A percentile compares a stretch with the other conserved stretches of the same genome.
Evolutionary conservation across 1,140 invertebrate species (phyloP).

Genomic region (Sarcophaga bullata): DNA sequence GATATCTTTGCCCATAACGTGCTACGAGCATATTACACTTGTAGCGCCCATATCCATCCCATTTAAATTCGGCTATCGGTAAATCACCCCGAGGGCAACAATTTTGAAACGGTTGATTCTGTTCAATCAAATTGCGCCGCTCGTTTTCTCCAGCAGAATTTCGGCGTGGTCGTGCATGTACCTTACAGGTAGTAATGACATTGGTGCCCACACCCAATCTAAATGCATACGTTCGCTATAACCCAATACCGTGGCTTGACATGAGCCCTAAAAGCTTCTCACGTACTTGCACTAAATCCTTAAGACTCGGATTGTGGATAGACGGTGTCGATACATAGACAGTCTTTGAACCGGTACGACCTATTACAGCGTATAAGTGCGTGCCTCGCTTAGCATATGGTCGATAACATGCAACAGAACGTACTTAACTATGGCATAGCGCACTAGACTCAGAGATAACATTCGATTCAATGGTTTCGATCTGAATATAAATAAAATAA

Average conservation of each 20-base stretch:
- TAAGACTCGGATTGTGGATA: slow-evolving; percentile 58
- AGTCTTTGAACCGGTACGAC: slow-evolving; percentile 71
- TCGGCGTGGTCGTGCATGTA: slow-evolving; percentile 73
- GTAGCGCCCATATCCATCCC: slow-evolving; percentile 85
- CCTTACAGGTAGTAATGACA: slow-evolving; percentile 76
- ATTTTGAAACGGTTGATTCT: slow-evolving; percentile 67
- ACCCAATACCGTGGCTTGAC: slow-evolving; percentile 69
- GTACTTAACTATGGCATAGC: slow-evolving; percentile 71
- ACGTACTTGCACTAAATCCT: slow-evolving; percentile 46
- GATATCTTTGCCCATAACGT: slow-evolving; percentile 72
- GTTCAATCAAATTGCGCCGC: slow-evolving; percentile 68
- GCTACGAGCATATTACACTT: slow-evolving; percentile 80
- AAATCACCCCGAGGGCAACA: slow-evolving; percentile 79
- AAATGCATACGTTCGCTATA: slow-evolving; percentile 68
- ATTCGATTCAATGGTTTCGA: slow-evolving; percentile 66
- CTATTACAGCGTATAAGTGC: slow-evolving; percentile 78
- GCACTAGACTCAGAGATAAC: slow-evolving; percentile 67
- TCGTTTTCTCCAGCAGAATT: slow-evolving; percentile 75
- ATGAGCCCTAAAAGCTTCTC: slow-evolving; percentile 60
- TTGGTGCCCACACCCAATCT: slow-evolving; percentile 72
- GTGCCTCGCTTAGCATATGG: slow-evolving; percentile 54
- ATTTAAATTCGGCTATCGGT: slow-evolving; percentile 74
- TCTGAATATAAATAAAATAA: slow-evolving; percentile 43
- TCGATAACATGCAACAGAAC: slow-evolving; percentile 73
- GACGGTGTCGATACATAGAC: slow-evolving; percentile 68